phyloP scores from a whole-genome alignment of 2,113 vertebrate species.

The Antechinus flavipes region DNA sequence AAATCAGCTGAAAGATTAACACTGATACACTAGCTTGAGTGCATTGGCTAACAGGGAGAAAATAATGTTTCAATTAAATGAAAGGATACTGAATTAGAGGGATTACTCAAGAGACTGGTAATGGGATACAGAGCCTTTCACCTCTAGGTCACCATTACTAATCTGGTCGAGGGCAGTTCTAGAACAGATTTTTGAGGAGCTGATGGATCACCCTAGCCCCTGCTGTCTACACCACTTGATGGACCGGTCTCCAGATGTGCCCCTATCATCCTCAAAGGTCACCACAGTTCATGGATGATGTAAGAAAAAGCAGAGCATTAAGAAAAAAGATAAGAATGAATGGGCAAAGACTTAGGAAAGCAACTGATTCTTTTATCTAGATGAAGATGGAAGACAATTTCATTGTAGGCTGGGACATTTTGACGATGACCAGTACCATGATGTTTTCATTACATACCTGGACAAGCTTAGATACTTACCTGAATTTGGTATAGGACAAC shows the following conservation, averaged over 20 bases:
- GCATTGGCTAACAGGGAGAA: constrained; percentile 75
- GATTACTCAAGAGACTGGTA: constrained; percentile 78
- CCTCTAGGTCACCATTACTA: constrained; percentile 76
- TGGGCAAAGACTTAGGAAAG: background rate
- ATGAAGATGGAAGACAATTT: background rate
- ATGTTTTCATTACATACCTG: background rate
- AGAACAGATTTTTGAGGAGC: constrained; percentile 71
- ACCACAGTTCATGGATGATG: constrained; percentile 59
- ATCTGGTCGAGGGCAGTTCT: constrained; percentile 75
- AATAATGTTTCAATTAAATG: constrained; percentile 83
- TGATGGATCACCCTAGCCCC: constrained; percentile 74
- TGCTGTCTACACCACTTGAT: constrained; percentile 74
- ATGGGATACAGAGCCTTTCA: constrained; percentile 79
- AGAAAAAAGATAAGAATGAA: background rate
- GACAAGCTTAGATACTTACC: background rate
- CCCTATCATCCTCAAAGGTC: constrained; percentile 69
- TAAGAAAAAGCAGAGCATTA: constrained; percentile 51
- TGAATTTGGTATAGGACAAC: background rate
- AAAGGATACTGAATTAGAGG: constrained; percentile 78
- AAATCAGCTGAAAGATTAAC: constrained; percentile 81
- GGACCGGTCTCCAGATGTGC: constrained; percentile 63
- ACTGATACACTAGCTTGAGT: constrained; percentile 71
- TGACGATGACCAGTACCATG: background rate
- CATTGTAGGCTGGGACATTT: background rate
- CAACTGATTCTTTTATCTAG: background rate